Base-by-base conservation (phyloP, 2,113 vertebrate species). In the Rhipidura dahli region DNA sequence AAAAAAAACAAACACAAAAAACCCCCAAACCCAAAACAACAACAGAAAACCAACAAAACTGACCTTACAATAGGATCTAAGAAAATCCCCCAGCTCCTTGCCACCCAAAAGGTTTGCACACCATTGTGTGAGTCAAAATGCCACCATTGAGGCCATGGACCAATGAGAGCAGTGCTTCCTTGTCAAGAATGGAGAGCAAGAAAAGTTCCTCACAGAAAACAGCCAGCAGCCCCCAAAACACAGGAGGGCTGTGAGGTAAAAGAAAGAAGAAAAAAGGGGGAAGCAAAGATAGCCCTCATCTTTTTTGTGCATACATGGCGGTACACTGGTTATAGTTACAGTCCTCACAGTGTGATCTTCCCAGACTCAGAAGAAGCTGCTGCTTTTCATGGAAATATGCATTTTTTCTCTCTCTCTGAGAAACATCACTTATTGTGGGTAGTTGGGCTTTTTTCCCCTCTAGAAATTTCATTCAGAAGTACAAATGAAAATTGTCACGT, bases 191-290 rank as follows among this genome's bases (percentile, higher is more conserved):
- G 4, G 17, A 19, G 33, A 64, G 18, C 7, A 31, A 61, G 44
- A 47, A 56, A 69, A 37, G 7, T 15, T 77, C 37, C 1, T 6
- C 1, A 0, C 28, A 37, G 7, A 35, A 77, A 89, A 24, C 9
- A 72, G 12, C 9, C 65, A 54, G 9, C 2, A 11, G 28, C 60
- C 11, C 10, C 53, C 37, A 33, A 26, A 35, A 47, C 16, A 39
- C 40, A 61, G 7, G 35, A 63, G 16, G 19, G 6, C 15, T 50
- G 13, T 3, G 21, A 5, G 4, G 27, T 1, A 8, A 15, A 30
- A 21, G 11, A 27, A 42, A 17, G 3, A 8, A n/a, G 12, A 22
- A 37, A 8, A 0, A 3, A 1, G 12, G 3, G 2, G 9, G 6
- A 39, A 3, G 14, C 3, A 18, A 71, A 83, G 2, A 40, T 39